phyloP scores from a whole-genome alignment of 2,797 vertebrate species.

The Oceanodroma leucorhoa region DNA sequence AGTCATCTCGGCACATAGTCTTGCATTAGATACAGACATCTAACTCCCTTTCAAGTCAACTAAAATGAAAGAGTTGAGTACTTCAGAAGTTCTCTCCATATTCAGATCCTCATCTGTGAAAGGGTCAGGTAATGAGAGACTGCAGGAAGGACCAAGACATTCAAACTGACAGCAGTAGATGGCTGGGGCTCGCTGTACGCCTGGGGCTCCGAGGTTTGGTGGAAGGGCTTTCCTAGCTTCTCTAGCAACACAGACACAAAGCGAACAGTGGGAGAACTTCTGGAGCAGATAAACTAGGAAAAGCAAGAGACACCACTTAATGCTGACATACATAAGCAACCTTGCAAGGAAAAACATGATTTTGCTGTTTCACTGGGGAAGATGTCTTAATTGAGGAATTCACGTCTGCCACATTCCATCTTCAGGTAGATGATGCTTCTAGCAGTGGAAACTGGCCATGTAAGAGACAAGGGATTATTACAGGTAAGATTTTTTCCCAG shows the following conservation, averaged over 20 bases:
- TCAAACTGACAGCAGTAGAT: neutral
- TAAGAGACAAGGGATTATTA: neutral
- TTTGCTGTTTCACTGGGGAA: neutral
- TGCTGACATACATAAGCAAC: neutral
- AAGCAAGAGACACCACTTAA: neutral
- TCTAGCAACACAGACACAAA: neutral
- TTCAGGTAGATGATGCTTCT: neutral
- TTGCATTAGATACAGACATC: neutral
- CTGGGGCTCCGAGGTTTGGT: rapidly evolving
- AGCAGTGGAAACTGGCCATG: neutral
- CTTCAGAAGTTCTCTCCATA: neutral
- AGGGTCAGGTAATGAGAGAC: neutral
- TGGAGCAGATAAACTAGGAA: neutral
- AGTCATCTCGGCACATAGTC: neutral
- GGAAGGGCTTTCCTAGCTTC: neutral
- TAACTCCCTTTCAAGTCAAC: neutral
- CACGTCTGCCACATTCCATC: neutral
- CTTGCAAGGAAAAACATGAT: neutral
- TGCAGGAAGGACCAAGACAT: neutral
- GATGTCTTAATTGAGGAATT: neutral
- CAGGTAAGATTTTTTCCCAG: neutral
- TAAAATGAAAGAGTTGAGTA: neutral
- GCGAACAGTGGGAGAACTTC: neutral
- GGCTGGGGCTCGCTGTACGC: neutral
- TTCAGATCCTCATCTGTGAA: neutral